Conservation (phyloP, 2,888 invertebrate genomes). For the Aphodius sticticus region DNA sequence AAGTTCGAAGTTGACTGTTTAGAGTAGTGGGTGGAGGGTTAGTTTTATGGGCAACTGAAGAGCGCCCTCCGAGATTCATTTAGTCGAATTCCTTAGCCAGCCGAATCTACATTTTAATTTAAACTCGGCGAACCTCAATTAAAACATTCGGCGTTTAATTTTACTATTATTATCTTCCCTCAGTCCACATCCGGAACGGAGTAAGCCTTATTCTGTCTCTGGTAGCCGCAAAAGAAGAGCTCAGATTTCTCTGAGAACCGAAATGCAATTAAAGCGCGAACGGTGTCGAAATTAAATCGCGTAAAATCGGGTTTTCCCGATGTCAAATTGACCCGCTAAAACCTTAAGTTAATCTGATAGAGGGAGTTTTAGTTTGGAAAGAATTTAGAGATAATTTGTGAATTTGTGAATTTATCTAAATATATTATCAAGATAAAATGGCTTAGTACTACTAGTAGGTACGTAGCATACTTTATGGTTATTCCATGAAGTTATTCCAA, state of each 20-base stretch:
- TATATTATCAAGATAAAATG: too few relatives aligned
- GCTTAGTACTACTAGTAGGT: too few relatives aligned
- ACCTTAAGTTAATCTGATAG: background rate
- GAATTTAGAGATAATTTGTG: too few relatives aligned
- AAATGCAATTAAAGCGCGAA: background rate
- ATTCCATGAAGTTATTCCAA: too few relatives aligned
- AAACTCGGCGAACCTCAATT: slow-evolving; percentile 4
- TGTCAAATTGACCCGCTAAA: background rate
- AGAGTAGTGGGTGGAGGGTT: background rate
- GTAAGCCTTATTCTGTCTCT: background rate
- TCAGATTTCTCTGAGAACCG: background rate
- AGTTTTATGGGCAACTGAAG: background rate
- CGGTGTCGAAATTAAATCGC: background rate
- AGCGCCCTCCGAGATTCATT: background rate
- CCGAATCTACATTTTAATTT: slow-evolving; percentile 4
- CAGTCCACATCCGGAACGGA: background rate
- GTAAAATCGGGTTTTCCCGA: background rate
- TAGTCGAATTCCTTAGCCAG: background rate
- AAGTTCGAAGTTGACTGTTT: background rate
- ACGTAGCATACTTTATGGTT: too few relatives aligned
- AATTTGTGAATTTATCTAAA: too few relatives aligned
- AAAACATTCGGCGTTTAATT: slow-evolving; percentile 4
- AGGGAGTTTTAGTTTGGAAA: too few relatives aligned
- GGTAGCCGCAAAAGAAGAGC: background rate
- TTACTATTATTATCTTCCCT: background rate